Evolutionary conservation across 2,888 invertebrate species (phyloP).

Genomic region (Mycalesis mineus): DNA sequence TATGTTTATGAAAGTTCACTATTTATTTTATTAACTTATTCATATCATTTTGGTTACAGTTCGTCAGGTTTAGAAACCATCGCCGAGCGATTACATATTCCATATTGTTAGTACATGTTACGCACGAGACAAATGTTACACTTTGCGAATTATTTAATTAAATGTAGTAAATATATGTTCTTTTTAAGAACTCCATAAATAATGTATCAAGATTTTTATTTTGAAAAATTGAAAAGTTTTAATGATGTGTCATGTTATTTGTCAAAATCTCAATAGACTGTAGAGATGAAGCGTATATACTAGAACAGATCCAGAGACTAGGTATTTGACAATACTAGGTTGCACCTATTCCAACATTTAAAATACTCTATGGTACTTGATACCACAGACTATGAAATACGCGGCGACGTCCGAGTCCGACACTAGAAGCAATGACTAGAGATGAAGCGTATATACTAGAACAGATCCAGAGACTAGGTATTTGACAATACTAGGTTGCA

Average conservation of each 20-base stretch:
- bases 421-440: no score
- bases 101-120: conserved; percentile 8
- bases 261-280: no score
- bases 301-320: no score
- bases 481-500: no score
- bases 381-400: no score
- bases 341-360: no score
- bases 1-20: conserved; percentile 31
- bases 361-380: no score
- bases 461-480: no score
- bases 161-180: not conserved
- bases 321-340: no score
- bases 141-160: not conserved
- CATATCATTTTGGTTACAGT: conserved; percentile 17
- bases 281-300: no score
- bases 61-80: conserved; percentile 16
- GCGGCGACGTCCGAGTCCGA: no score
- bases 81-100: conserved; percentile 9
- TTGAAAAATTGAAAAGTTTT: conserved; percentile 7
- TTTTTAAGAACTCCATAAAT: not conserved
- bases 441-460: no score
- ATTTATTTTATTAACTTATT: conserved; percentile 31
- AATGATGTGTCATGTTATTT: conserved; percentile 22
- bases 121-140: not conserved
- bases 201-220: not conserved